Evolutionary conservation across 2,113 vertebrate species (phyloP).

Genomic region (Aptenodytes patagonicus): DNA sequence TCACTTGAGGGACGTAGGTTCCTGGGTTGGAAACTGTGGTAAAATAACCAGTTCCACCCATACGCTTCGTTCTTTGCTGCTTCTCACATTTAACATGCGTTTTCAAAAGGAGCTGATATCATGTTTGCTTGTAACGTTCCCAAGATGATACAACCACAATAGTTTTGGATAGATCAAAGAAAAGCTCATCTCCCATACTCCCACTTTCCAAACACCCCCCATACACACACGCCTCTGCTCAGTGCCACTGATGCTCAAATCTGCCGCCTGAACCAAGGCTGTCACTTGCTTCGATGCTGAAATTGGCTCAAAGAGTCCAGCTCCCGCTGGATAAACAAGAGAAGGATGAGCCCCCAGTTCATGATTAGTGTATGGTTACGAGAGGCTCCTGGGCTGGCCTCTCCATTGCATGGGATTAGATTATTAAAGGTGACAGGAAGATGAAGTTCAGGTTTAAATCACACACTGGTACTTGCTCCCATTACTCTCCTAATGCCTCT

Average conservation of each 20-base stretch:
- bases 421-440: neutral
- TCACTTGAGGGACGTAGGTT: accelerated
- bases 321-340: neutral
- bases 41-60: neutral
- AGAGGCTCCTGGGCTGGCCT: neutral
- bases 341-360: neutral
- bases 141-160: neutral
- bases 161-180: neutral
- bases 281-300: neutral
- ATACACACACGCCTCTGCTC: neutral
- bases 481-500: neutral
- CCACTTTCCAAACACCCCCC: neutral
- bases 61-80: neutral
- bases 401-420: neutral
- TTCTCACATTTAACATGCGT: neutral
- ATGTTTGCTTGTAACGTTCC: neutral
- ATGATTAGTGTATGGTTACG: neutral
- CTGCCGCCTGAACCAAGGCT: accelerated
- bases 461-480: neutral
- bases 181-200: neutral
- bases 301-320: neutral
- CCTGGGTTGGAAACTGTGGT: neutral
- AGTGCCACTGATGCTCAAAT: neutral
- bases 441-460: neutral
- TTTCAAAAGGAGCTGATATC: neutral